Conservation (phyloP, 2,888 invertebrate genomes). For the Tholera decimalis region DNA sequence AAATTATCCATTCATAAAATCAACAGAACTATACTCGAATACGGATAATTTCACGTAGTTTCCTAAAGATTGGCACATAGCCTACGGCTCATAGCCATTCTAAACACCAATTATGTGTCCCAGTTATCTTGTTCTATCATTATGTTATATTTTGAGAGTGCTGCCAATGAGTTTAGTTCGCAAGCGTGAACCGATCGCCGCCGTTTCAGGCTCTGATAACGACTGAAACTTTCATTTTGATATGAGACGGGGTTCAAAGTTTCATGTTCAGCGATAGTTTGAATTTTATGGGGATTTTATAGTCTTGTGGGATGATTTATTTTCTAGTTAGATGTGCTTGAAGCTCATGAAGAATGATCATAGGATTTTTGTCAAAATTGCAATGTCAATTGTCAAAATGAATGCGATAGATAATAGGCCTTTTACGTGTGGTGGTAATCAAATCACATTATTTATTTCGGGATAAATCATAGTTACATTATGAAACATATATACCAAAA, state of each 20-base stretch:
- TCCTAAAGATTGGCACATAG: constrained; percentile 63
- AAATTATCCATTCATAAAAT: constrained; percentile 38
- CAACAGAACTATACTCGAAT: constrained; percentile 15
- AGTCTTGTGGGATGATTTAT: constrained; percentile 15
- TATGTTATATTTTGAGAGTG: constrained; percentile 78
- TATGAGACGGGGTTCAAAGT: constrained; percentile 66
- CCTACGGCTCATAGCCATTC: constrained; percentile 81
- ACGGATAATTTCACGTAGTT: constrained; percentile 6
- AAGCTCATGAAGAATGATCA: background rate
- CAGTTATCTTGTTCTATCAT: constrained; percentile 79
- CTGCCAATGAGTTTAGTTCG: constrained; percentile 81
- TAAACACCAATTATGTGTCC: constrained; percentile 86
- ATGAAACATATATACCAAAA: too few species aligned
- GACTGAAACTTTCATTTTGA: constrained; percentile 70
- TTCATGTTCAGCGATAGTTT: constrained; percentile 50
- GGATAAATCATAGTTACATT: too few species aligned
- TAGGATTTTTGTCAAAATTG: too few species aligned
- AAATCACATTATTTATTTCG: too few species aligned
- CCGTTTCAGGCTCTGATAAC: constrained; percentile 81
- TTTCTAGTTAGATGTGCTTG: background rate
- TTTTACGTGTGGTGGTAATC: too few species aligned
- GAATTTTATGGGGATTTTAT: constrained; percentile 36
- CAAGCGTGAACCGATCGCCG: constrained; percentile 79
- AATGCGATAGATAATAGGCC: too few species aligned
- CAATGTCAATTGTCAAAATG: too few species aligned